Base-by-base conservation (phyloP, 2,888 invertebrate species). In the Drosophila flavopinicola region DNA sequence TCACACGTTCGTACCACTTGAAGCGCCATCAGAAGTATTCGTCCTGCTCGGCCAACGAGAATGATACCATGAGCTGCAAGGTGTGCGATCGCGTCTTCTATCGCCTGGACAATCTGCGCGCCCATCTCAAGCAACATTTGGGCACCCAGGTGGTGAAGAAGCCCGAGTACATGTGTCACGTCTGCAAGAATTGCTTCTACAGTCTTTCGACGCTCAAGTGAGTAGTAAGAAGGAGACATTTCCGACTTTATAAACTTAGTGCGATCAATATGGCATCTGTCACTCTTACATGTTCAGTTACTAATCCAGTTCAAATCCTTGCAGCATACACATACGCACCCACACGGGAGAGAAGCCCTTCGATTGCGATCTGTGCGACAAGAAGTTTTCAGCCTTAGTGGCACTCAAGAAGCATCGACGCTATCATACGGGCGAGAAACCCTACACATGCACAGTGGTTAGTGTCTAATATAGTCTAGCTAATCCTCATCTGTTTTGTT, bases 1-100 rank as follows among this genome's bases (percentile, higher is more conserved):
- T 96, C 90, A 95, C 94, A 1, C 92, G 96, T 56, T 94, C 94
- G 63, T 95, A 95, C 76, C 96, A 96, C 90, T 92, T 96, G 92
- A 94, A 66, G 59, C 86, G 91, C 0, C 91, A 91, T 73, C 86
- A 88, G 32, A 89, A 90, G 57, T 90, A 78, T 59, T 89, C 90
- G 0, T 82, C 87, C 0, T 91, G 91, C 66, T 90, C 90, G 39
- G 87, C 85, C 1, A 83, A 78, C 32, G 78, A 85, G 45, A 89
- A 83, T 44, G 85, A 89, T 29, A 84, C 88, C 10, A 85, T 91
- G 71, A 77, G 87, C 51, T 92, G 92, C 68, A 90, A 91, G 64
- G 92, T 92, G 4, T 91, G 91, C 48, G 83, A 86, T 41, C 91
- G 90, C 30, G 80, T 87, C 11, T 91, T 91, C 73, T 84, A 71